These are phyloP conservation scores for Tenebrio molitor DNA, from an alignment of 1,140 invertebrate genomes.

Conservation along the genomic window DNA sequence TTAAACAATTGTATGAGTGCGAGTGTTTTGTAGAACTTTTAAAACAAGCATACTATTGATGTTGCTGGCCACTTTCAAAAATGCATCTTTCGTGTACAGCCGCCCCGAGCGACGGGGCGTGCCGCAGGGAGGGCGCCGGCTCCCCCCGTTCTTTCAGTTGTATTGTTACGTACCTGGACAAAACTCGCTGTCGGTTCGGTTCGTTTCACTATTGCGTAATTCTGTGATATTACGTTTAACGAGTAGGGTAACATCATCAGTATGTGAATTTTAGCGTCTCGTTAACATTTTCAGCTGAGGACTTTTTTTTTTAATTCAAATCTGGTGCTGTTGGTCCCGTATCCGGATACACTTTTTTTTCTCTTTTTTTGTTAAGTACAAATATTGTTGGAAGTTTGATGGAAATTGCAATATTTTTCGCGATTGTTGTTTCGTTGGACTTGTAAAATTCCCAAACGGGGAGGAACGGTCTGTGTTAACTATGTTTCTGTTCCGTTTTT, in stretches of 20 bases:
- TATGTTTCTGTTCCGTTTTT: not conserved
- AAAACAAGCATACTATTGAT: slow-evolving; percentile 33
- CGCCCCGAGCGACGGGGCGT: not conserved
- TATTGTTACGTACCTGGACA: slow-evolving; percentile 28
- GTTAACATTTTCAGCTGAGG: slow-evolving; percentile 4
- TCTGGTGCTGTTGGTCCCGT: slow-evolving; percentile 47
- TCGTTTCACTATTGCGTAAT: slow-evolving; percentile 34
- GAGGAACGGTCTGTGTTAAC: slow-evolving; percentile 9
- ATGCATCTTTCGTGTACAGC: not conserved
- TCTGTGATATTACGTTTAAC: slow-evolving; percentile 44
- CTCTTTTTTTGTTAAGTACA: slow-evolving; percentile 40
- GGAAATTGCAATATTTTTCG: slow-evolving; percentile 21
- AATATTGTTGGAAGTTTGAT: slow-evolving; percentile 25
- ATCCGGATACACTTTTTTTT: slow-evolving; percentile 34
- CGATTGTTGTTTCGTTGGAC: not conserved
- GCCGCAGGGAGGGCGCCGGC: not conserved
- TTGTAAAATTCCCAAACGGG: slow-evolving; percentile 26
- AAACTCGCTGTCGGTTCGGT: slow-evolving; percentile 39
- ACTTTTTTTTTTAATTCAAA: slow-evolving; percentile 13
- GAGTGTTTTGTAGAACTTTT: slow-evolving; percentile 29
- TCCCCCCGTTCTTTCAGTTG: not conserved
- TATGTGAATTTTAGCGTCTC: slow-evolving; percentile 25
- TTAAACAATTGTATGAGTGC: slow-evolving; percentile 43
- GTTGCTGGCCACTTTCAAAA: slow-evolving; percentile 10
- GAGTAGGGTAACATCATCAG: slow-evolving; percentile 30